Conservation (phyloP, 2,888 invertebrate species). For the Crossocerus cetratus region DNA sequence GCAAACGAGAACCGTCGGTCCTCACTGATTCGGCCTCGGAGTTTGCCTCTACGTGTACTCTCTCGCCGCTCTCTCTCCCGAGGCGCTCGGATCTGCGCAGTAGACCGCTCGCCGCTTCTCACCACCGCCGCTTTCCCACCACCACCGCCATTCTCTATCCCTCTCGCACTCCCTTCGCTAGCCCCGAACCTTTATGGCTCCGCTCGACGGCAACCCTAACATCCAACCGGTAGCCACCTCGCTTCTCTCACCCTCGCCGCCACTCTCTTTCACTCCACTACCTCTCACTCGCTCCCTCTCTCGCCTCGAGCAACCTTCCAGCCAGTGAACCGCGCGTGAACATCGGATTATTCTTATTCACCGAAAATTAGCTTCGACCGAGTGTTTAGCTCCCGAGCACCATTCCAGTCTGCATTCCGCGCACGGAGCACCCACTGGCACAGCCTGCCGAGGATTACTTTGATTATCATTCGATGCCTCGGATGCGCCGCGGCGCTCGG, state of each 20-base stretch:
- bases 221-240: slow-evolving; percentile 50
- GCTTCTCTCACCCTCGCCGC: no score
- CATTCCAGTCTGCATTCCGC: slow-evolving; percentile 8
- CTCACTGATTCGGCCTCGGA: slow-evolving; percentile 61
- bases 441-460: no score
- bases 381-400: slow-evolving; percentile 21
- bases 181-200: slow-evolving; percentile 55
- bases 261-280: no score
- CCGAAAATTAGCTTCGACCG: slow-evolving; percentile 41
- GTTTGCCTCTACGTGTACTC: slow-evolving; percentile 53
- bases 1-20: slow-evolving; percentile 62
- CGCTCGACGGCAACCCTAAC: slow-evolving; percentile 51
- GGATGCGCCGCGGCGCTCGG: no score
- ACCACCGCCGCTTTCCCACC: slow-evolving; percentile 31
- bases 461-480: no score
- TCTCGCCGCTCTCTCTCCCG: slow-evolving; percentile 50
- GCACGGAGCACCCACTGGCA: no score
- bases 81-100: slow-evolving; percentile 67
- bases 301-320: slow-evolving; percentile 40
- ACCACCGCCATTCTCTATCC: slow-evolving; percentile 14
- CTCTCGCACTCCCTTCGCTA: slow-evolving; percentile 33
- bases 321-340: slow-evolving; percentile 48
- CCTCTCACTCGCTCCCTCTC: no score
- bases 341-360: slow-evolving; percentile 47
- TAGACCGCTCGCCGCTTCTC: slow-evolving; percentile 52